Base-by-base conservation (phyloP, 1,140 invertebrate species). In the Choristoneura fumiferana region DNA sequence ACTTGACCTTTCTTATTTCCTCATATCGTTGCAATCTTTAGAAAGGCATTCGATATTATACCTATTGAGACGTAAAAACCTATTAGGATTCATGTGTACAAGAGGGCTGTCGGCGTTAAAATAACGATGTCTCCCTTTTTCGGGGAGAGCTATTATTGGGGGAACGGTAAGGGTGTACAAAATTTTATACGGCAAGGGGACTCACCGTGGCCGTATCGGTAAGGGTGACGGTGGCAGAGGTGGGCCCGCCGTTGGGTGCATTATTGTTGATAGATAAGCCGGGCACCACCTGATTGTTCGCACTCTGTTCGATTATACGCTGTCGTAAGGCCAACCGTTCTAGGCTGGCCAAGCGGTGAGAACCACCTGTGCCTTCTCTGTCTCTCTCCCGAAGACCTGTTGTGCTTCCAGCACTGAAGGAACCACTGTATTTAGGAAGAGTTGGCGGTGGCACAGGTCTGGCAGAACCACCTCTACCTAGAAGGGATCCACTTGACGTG, bases 321-420 rank as follows among this genome's bases (percentile, higher is more conserved):
- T 95, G 94, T 38, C 94, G 89, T 6, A 94, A 88, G 12, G 93
- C 93, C 62, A 95, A 87, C 68, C 93, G 91, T 71, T 95, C 94
- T 8, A 94, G 89, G 72, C 94, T 94, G 10, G 94, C 93, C 57
- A 94, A 86, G 34, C 92, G 90, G 76, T 93, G 93, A 35, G 92
- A 93, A 62, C 92, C 91, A 17, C 92, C 92, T 38, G 90, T 72
- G 39, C 87, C 85, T 58, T 90, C 89, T 58, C 88, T 79, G 53
- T 90, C 88, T 4, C 88, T 75, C 85, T 78, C 90, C 61, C 70
- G 84, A 67, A 87, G 89, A 71, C 83, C 81, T 12, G 76, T 92
- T 86, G 71, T 89, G 81, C 84, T 91, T 71, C 84, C 83, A 66
- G 73, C 83, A 63, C 76, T 89, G 58, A 87, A 87, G 5, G 85